Evolutionary conservation across 2,888 invertebrate species (phyloP).

Genomic region (Sisyra terminalis): DNA sequence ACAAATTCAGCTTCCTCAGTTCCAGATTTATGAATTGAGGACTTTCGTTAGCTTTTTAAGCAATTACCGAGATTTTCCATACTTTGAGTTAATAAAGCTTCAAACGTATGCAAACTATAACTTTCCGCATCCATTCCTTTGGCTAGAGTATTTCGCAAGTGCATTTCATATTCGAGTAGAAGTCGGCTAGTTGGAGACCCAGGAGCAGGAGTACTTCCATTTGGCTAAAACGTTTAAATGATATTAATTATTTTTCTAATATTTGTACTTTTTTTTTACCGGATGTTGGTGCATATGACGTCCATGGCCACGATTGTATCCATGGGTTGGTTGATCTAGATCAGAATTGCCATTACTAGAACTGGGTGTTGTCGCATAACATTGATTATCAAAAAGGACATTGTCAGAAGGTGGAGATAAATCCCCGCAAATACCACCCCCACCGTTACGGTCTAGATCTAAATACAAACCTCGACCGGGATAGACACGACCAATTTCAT

Average conservation of each 20-base stretch:
- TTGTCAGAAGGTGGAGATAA: slow-evolving; percentile 82
- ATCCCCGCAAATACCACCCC: slow-evolving; percentile 34
- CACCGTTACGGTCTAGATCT: slow-evolving; percentile 56
- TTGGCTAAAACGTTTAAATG: slow-evolving; percentile 16
- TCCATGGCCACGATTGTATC: slow-evolving; percentile 30
- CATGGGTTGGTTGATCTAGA: slow-evolving; percentile 53
- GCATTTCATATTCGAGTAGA: slow-evolving; percentile 85
- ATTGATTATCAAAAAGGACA: slow-evolving; percentile 88
- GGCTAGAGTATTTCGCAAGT: slow-evolving; percentile 77
- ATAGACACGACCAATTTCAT: slow-evolving; percentile 56
- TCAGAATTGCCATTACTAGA: slow-evolving; percentile 87
- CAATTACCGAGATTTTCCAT: slow-evolving; percentile 79
- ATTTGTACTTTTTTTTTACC: slow-evolving; percentile 19
- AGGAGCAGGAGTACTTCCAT: slow-evolving; percentile 51
- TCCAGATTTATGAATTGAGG: not conserved
- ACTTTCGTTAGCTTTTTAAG: not conserved
- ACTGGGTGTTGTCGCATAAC: slow-evolving; percentile 87
- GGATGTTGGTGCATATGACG: slow-evolving; percentile 48
- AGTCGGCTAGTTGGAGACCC: slow-evolving; percentile 73
- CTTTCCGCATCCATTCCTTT: slow-evolving; percentile 93
- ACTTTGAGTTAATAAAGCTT: slow-evolving; percentile 81
- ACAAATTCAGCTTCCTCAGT: slow-evolving; percentile 9
- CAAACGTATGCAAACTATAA: slow-evolving; percentile 85
- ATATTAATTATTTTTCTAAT: not conserved
- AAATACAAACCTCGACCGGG: slow-evolving; percentile 59